Base-by-base conservation (phyloP, 2,797 vertebrate species). In the Peromyscus attwateri region DNA sequence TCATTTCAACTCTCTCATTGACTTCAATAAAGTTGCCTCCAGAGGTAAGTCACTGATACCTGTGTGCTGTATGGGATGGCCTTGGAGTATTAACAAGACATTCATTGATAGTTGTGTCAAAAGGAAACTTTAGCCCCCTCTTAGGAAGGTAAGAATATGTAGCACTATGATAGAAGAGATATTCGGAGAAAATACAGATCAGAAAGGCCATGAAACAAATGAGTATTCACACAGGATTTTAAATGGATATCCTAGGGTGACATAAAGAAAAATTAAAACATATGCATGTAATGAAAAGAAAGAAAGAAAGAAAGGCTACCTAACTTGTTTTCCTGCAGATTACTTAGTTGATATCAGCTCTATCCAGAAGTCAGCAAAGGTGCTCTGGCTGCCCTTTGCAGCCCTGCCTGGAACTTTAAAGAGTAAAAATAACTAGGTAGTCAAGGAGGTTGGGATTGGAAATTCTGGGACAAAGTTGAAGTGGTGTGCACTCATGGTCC, bases 1-100 rank as follows among this genome's bases (percentile, higher is more conserved):
- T 91, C 75, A 40, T 96, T 77, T 68, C 79, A 37, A 95, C 88
- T 64, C 29, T 89, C 90, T 40, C 79, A 82, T 0, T 80, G 75
- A 80, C 66, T 73, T 94, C 75, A 40, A 10, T 70, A 34, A 84
- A 71, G 82, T 91, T 89, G 55, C 80, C 43, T 66, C 52, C 6
- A 43, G 34, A 95, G 91, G 92, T 97, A 88, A 94, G 92, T 97
- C 64, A 49, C 29, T 75, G 79, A 19, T 43, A 27, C 73, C 57
- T 79, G 23, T 52, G 1, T 75, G 57, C 34, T 55, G 7, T n/a
- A 37, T 71, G 23, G 34, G 11, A 49, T 34, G 57, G 9, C 82
- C 66, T 31, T 55, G n/a, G 4, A 0, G 0, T 17, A 13, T 23
- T 66, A 75, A 37, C 13, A 52, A 70, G 46, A 7, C 87, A 11